Conservation (phyloP, 2,797 vertebrate genomes). For the Avahi laniger region DNA sequence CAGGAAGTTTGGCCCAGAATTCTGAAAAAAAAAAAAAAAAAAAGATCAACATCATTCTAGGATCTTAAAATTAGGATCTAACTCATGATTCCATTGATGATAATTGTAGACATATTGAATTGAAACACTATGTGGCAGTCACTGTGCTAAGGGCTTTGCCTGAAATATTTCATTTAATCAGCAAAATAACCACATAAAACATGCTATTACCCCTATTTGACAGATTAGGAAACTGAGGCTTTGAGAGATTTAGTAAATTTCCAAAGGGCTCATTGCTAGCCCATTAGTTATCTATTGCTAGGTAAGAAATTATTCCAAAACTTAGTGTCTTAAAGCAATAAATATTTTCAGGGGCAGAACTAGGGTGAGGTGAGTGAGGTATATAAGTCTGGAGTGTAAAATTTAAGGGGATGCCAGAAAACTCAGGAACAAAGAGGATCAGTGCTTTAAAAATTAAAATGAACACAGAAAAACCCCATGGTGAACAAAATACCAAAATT, state of each 20-base stretch:
- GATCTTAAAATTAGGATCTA: conserved; percentile 8
- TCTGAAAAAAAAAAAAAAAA: neutral
- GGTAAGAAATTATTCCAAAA: conserved; percentile 19
- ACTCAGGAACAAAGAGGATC: neutral
- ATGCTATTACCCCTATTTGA: neutral
- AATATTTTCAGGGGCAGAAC: neutral
- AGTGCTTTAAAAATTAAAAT: neutral
- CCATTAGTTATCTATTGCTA: neutral
- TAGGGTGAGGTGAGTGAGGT: neutral
- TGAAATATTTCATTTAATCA: conserved; percentile 23
- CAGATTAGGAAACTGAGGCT: conserved; percentile 1
- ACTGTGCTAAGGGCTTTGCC: neutral
- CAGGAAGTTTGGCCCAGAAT: neutral
- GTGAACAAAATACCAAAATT: neutral
- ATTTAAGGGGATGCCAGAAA: neutral
- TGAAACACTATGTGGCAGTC: neutral
- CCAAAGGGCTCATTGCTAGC: neutral
- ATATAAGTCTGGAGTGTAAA: neutral
- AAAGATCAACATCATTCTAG: neutral
- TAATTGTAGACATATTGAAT: neutral
- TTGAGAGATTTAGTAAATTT: neutral
- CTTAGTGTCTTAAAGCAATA: neutral
- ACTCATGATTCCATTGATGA: neutral
- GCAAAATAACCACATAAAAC: conserved; percentile 16
- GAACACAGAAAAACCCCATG: neutral